Evolutionary conservation across 2,113 vertebrate genomes (phyloP).

Genomic region (Mesitornis unicolor): DNA sequence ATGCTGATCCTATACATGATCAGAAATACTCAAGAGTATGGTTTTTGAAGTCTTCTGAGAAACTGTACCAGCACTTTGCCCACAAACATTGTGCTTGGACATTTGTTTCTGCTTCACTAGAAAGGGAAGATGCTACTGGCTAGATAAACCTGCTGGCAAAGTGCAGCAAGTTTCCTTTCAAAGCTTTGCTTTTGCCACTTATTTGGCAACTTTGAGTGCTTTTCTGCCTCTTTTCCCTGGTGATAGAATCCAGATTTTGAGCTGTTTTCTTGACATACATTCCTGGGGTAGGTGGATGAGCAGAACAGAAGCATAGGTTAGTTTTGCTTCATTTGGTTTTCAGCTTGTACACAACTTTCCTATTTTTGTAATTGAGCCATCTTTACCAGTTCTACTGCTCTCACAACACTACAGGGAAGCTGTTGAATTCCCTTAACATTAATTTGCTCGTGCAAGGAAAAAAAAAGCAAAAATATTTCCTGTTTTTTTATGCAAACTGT

Average conservation of each 20-base stretch:
- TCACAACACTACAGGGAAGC: neutral
- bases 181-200: neutral
- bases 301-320: neutral
- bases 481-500: neutral
- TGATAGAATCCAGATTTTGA: neutral
- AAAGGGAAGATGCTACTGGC: neutral
- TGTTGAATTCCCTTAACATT: slow-evolving; percentile 21
- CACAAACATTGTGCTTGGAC: neutral
- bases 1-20: neutral
- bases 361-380: slow-evolving; percentile 50
- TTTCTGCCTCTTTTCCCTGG: neutral
- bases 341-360: neutral
- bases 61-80: neutral
- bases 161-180: neutral
- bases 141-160: neutral
- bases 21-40: neutral
- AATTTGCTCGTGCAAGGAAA: slow-evolving; percentile 15
- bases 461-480: neutral
- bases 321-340: slow-evolving; percentile 35
- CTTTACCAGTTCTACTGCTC: slow-evolving; percentile 1
- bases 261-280: neutral
- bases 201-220: neutral
- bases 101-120: neutral
- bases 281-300: neutral
- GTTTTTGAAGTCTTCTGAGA: neutral